Percentiles rank a stretch among this genome's conserved stretches.
Evolutionary conservation across 2,113 vertebrate genomes (phyloP).

Genomic region (Crotophaga sulcirostris): DNA sequence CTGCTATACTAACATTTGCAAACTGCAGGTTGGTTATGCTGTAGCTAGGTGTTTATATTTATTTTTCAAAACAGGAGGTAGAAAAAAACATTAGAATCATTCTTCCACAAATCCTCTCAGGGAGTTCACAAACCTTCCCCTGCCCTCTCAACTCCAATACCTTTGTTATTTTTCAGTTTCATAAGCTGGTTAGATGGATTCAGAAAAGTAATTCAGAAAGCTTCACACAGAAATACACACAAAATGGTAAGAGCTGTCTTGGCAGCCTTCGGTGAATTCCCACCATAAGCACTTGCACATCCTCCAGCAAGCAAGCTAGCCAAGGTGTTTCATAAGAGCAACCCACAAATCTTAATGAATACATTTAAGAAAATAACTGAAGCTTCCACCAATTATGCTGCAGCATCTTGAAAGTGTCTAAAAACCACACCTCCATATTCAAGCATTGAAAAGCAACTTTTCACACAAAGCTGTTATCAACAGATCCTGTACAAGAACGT

Average conservation of each 20-base stretch:
- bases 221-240: conserved; percentile 19
- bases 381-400: not conserved
- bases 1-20: not conserved
- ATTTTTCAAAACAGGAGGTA: not conserved
- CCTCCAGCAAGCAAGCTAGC: not conserved
- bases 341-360: conserved; percentile 15
- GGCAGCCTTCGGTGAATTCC: conserved; percentile 12
- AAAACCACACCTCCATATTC: not conserved
- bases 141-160: not conserved
- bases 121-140: not conserved
- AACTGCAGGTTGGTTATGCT: not conserved
- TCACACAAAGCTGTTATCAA: not conserved
- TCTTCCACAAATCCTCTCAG: not conserved
- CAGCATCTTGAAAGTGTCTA: not conserved
- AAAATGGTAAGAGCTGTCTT: not conserved
- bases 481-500: not conserved
- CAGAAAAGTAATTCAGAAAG: too few relatives aligned
- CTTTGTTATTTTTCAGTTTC: not conserved
- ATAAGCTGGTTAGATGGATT: not conserved
- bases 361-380: conserved; percentile 8
- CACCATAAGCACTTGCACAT: not conserved
- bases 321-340: conserved; percentile 11
- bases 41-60: not conserved
- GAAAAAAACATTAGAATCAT: not conserved
- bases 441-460: not conserved